Conservation (phyloP, 2,797 vertebrate genomes). For the Helostoma temminkii region DNA sequence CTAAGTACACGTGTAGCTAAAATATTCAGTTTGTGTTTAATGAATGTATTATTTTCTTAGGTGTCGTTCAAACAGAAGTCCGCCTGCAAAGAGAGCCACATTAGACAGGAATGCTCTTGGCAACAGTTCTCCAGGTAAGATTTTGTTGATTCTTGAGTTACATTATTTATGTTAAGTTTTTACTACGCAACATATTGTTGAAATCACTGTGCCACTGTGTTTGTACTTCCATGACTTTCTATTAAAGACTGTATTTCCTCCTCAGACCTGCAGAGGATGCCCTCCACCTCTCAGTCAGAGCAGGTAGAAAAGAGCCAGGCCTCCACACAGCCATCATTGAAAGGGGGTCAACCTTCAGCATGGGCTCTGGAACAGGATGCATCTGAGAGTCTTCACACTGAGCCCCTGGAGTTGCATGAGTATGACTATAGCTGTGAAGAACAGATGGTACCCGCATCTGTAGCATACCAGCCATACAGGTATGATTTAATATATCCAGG, state of each 20-base stretch:
- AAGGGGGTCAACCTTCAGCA: constrained; percentile 65
- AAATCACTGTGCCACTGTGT: neutral
- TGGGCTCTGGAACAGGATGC: constrained; percentile 74
- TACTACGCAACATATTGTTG: neutral
- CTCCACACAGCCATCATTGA: constrained; percentile 40
- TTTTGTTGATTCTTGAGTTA: neutral
- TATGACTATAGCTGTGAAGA: constrained; percentile 79
- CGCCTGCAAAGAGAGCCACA: constrained; percentile 50
- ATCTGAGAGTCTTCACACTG: constrained; percentile 62
- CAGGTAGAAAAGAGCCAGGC: constrained; percentile 35
- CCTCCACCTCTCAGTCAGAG: constrained; percentile 60
- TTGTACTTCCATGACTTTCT: neutral
- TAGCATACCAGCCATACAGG: constrained; percentile 80
- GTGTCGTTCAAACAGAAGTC: constrained; percentile 57
- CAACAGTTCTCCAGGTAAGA: constrained; percentile 51
- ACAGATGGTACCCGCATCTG: constrained; percentile 80
- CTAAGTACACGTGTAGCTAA: neutral
- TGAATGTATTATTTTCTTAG: constrained; percentile 26
- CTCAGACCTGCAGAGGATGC: constrained; percentile 76
- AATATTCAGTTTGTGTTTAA: neutral
- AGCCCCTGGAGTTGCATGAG: constrained; percentile 69
- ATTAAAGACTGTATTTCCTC: constrained; percentile 55
- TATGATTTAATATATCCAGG: constrained; percentile 48
- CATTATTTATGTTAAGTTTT: neutral
- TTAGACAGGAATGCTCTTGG: constrained; percentile 22